Percentiles rank a stretch among this genome's conserved stretches.
These are phyloP conservation scores for Aspidiotus destructor DNA, from an alignment of 2,888 invertebrate genomes.

Conservation along the genomic window DNA sequence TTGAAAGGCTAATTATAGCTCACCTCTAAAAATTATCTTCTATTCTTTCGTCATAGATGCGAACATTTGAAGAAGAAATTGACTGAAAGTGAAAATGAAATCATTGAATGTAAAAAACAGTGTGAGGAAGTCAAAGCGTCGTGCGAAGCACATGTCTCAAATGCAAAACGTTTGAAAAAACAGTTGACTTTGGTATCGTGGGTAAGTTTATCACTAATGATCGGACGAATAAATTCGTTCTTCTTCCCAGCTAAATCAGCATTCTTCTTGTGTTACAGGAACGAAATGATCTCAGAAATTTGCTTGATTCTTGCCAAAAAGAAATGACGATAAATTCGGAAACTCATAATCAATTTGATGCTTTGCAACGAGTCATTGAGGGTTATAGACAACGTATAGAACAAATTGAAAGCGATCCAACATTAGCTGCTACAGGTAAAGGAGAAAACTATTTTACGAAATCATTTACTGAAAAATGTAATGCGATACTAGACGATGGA, in stretches of 20 bases:
- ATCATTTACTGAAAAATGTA: too few species aligned
- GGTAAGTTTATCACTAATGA: slow-evolving; percentile 34
- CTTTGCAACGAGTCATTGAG: slow-evolving; percentile 61
- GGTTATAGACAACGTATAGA: slow-evolving; percentile 51
- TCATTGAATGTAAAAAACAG: slow-evolving; percentile 36
- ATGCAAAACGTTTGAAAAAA: slow-evolving; percentile 37
- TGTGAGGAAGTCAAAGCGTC: slow-evolving; percentile 47
- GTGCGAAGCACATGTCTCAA: slow-evolving; percentile 38
- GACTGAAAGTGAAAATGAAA: slow-evolving; percentile 24
- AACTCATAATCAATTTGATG: slow-evolving; percentile 49
- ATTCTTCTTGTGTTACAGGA: slow-evolving; percentile 44
- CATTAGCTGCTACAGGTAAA: slow-evolving; percentile 29
- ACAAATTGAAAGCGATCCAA: slow-evolving; percentile 39
- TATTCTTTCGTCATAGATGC: slow-evolving; percentile 18
- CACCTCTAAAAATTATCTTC: not conserved
- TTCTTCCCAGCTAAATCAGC: not conserved
- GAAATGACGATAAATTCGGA: slow-evolving; percentile 53
- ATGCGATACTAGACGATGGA: too few species aligned
- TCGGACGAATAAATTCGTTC: not conserved
- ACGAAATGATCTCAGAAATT: slow-evolving; percentile 68
- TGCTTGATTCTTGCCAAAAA: slow-evolving; percentile 72
- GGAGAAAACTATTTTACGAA: not conserved
- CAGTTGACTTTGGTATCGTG: slow-evolving; percentile 38
- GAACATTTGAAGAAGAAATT: slow-evolving; percentile 30
- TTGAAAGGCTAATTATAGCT: not conserved